Conservation (phyloP, 2,888 invertebrate species). For the Eudemis profundana region DNA sequence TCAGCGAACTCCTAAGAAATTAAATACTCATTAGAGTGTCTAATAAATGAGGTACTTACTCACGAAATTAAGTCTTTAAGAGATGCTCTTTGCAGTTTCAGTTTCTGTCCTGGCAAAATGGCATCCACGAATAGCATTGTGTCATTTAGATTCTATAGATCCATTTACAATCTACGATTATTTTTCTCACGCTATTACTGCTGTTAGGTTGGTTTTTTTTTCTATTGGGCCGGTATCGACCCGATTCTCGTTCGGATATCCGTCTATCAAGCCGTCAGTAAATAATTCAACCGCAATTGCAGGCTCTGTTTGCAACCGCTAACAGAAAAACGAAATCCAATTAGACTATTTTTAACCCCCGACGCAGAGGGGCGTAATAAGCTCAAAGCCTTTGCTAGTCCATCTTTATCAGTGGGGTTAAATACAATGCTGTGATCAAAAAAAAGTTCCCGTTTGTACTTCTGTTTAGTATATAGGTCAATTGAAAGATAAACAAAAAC, state of each 20-base stretch:
- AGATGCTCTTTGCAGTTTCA: too few species aligned
- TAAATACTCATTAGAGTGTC: too few species aligned
- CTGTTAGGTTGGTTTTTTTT: conserved; percentile 16
- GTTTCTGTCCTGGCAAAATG: too few species aligned
- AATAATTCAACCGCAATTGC: conserved; percentile 32
- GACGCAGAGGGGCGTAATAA: conserved; percentile 9
- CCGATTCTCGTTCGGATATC: conserved; percentile 27
- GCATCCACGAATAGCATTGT: too few species aligned
- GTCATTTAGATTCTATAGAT: not conserved
- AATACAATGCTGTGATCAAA: not conserved
- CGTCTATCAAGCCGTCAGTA: conserved; percentile 29
- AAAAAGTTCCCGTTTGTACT: not conserved
- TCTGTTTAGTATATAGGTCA: not conserved
- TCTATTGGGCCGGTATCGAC: conserved; percentile 29
- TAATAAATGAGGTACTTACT: too few species aligned
- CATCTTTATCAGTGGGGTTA: not conserved
- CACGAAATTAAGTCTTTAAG: too few species aligned
- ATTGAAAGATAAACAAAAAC: not conserved
- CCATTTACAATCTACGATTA: not conserved
- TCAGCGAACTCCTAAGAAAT: too few species aligned
- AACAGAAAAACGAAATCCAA: conserved; percentile 19
- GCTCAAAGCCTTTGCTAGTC: conserved; percentile 9
- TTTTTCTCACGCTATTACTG: conserved; percentile 50
- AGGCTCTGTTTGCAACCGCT: conserved; percentile 9
- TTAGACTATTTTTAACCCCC: conserved; percentile 15